phyloP scores from a whole-genome alignment of 2,888 invertebrate species.

The Marasmarcha lunaedactyla region DNA sequence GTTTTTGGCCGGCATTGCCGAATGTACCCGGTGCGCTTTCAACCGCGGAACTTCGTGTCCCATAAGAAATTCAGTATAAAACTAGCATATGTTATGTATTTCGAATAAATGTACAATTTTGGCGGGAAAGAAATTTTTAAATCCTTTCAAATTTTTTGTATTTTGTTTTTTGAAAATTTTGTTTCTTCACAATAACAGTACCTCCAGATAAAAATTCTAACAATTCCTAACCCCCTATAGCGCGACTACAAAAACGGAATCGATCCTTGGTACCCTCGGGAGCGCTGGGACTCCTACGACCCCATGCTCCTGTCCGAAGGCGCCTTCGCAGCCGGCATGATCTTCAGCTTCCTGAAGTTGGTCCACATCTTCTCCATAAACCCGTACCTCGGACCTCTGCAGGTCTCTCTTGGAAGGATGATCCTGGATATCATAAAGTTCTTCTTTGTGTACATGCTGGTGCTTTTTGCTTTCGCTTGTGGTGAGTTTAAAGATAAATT shows the following conservation, averaged over 20 bases:
- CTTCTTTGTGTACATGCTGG: slow-evolving; percentile 93
- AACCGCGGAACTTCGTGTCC: too few relatives aligned
- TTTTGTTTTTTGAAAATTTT: too few relatives aligned
- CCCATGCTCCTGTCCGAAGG: slow-evolving; percentile 95
- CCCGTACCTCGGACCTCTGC: slow-evolving; percentile 92
- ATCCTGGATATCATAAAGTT: slow-evolving; percentile 95
- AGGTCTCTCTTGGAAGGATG: slow-evolving; percentile 95
- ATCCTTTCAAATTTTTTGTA: too few relatives aligned
- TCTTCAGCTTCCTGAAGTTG: slow-evolving; percentile 94
- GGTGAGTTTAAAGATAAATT: slow-evolving; percentile 76
- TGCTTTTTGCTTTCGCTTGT: slow-evolving; percentile 95
- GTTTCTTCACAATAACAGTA: too few relatives aligned
- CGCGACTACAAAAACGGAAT: slow-evolving; percentile 76
- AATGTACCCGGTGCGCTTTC: too few relatives aligned
- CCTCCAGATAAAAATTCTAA: too few relatives aligned
- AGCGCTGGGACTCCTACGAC: slow-evolving; percentile 94
- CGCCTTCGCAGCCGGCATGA: slow-evolving; percentile 97
- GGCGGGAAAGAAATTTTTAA: too few relatives aligned
- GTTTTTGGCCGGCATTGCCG: too few relatives aligned
- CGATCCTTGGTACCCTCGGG: slow-evolving; percentile 88
- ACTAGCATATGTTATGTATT: too few relatives aligned
- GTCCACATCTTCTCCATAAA: slow-evolving; percentile 98
- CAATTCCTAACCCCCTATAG: slow-evolving; percentile 42
- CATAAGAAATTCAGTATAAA: too few relatives aligned
- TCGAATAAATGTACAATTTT: too few relatives aligned